phyloP scores from a whole-genome alignment of 2,113 vertebrate genomes.

The Mola mola region DNA sequence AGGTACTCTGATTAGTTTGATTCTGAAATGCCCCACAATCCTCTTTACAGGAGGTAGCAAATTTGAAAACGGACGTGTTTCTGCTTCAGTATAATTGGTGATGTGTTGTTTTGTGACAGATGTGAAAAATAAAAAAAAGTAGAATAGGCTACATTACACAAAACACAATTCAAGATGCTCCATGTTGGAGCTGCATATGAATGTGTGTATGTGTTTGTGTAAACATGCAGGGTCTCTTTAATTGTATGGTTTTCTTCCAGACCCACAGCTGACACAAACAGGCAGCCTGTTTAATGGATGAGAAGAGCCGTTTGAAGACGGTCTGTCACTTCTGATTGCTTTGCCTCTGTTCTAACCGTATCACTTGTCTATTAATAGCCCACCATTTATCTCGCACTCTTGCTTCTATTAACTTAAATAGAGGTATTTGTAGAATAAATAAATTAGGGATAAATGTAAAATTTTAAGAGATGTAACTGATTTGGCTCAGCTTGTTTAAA shows the following conservation, averaged over 20 bases:
- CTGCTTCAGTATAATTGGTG: conserved; percentile 80
- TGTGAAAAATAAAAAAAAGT: conserved; percentile 60
- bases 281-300: conserved; percentile 82
- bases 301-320: conserved; percentile 75
- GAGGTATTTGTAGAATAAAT: conserved; percentile 28
- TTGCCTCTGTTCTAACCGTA: conserved; percentile 72
- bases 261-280: conserved; percentile 80
- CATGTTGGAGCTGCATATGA: conserved; percentile 76
- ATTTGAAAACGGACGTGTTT: conserved; percentile 74
- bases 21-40: conserved; percentile 72
- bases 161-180: conserved; percentile 70
- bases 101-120: conserved; percentile 81
- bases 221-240: conserved; percentile 76
- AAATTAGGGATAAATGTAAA: conserved; percentile 35
- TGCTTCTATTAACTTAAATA: conserved; percentile 57
- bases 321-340: conserved; percentile 81
- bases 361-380: conserved; percentile 72
- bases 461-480: not conserved
- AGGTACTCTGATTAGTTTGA: conserved; percentile 82
- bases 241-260: conserved; percentile 81
- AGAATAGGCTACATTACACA: conserved; percentile 61
- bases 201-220: conserved; percentile 75
- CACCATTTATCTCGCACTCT: conserved; percentile 62
- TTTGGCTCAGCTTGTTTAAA: no score
- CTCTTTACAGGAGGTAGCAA: conserved; percentile 80